Evolutionary conservation across 1,140 invertebrate genomes (phyloP).

Genomic region (Harlomillsia oculata): DNA sequence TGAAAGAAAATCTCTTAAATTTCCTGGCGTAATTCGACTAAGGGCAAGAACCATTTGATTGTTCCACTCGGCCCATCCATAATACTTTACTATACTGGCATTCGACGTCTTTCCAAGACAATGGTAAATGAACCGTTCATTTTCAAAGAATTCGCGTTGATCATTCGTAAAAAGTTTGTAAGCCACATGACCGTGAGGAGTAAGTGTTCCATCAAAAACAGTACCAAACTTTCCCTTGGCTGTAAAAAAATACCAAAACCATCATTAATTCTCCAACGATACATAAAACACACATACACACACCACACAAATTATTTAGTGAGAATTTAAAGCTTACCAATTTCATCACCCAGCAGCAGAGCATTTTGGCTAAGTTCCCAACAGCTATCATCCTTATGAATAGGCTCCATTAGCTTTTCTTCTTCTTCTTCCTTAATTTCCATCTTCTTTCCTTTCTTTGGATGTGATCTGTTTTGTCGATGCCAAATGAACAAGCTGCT

Average conservation of each 20-base stretch:
- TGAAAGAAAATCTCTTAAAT: slow-evolving; percentile 27
- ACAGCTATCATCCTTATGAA: background rate
- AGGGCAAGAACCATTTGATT: slow-evolving; percentile 30
- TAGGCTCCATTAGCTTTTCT: slow-evolving; percentile 12
- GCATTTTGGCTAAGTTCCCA: slow-evolving; percentile 17
- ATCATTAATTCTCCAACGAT: too few species aligned
- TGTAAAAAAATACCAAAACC: slow-evolving; percentile 1
- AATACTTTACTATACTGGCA: slow-evolving; percentile 14
- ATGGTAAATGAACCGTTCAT: slow-evolving; percentile 31
- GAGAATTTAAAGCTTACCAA: slow-evolving; percentile 5
- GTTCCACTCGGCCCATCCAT: too few species aligned
- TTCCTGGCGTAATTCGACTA: slow-evolving; percentile 25
- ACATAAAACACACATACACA: background rate
- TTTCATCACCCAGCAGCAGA: slow-evolving; percentile 22
- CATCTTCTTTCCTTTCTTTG: too few species aligned
- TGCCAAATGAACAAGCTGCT: too few species aligned
- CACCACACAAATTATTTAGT: background rate
- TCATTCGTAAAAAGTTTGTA: slow-evolving; percentile 26
- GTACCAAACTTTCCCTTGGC: slow-evolving; percentile 31
- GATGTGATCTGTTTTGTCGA: too few species aligned
- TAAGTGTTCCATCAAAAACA: slow-evolving; percentile 16
- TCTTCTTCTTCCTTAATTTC: too few species aligned
- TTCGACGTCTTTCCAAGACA: slow-evolving; percentile 6
- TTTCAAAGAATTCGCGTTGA: slow-evolving; percentile 31
- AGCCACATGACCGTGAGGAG: slow-evolving; percentile 14